Evolutionary conservation across 2,888 invertebrate species (phyloP), one percentile per base, ranked within the genome.

Genomic region (Caprella mutica): DNA sequence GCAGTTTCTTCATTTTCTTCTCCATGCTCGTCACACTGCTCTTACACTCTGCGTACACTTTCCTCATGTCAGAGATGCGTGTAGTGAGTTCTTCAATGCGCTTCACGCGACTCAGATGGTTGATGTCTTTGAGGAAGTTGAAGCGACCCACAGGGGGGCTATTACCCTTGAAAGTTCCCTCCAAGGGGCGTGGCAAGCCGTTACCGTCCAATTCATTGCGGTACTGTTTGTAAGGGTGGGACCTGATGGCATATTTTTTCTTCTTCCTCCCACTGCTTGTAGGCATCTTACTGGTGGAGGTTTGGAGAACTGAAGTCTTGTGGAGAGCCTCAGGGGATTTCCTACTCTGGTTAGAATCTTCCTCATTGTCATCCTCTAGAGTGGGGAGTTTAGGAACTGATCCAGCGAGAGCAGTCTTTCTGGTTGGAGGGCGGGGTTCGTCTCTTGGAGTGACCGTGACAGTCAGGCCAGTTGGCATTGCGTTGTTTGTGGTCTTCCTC

Each of bases 1-100:
- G n/a, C 12, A 48, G 29, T 48, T 48, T 48, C 30, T 48, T 48
- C 30, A 30, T 48, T 17, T 48, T 48, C 48, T 48, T 48, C 23
- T 48, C 48, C 48, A 48, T 48, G 19, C 29, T 30, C 29, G 48
- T 30, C 29, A 48, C 48, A 17, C 48, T 29, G 30, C 29, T 19
- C 48, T 48, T 48, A 24, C 48, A 48, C 21, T 48, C 48, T 3
- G 29, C 23, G 30, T 48, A 48, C 8, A 48, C 48, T 26, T 48
- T 48, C 8, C 48, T 27, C 12, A 48, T 48, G 30, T 48, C 48
- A 1, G 30, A 19, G 30, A 48, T 48, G 3, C 48, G 27, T 21
- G 29, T 27, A 12, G 30, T 27, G 2, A 48, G 17, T 17, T 48
- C 48, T 1, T 14, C 8, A 5, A 48, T 48, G n/a, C 48, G 48